Evolutionary conservation across 2,888 invertebrate genomes (phyloP), one percentile per base, ranked within the genome.

Genomic region (Epinotia ramella): DNA sequence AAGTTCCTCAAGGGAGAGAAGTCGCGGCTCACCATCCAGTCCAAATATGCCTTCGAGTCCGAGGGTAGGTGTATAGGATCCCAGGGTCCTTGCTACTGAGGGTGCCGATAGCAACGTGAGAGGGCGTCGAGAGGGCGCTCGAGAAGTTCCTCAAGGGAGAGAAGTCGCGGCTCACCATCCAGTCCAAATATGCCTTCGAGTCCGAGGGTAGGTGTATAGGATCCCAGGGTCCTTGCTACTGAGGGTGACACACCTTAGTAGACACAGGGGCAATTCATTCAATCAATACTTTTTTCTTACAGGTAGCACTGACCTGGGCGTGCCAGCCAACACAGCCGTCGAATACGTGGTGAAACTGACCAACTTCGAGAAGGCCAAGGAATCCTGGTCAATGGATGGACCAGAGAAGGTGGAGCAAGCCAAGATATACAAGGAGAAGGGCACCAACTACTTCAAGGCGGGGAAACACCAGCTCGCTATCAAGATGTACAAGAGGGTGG

Each of bases 401-500:
- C 89, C 94, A 0, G 98, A 99, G 88, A 97, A 97, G 86, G 81
- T 99, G 7, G 97, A 97, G 75, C 97, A 97, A 85, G 96, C 97
- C 0, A 96, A 96, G 87, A 92, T 97, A 16, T 97, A 96, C 79
- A 99, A 99, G 91, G 97, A 97, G 78, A 98, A 98, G 86, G 99
- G 99, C 64, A 99, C 98, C 0, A 95, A 96, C 66, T 99, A 98
- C 88, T 98, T 98, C 85, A 98, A 98, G 89, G 95, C 95, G 0
- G 96, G 95, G 76, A 98, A 98, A 87, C 97, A 95, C 82, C 90
- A 94, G 73, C 84, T 98, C 80, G 99, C 99, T 0, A 94, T 97
- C 66, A 98, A 97, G 88, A 97, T 98, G 95, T 99, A 99, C 88
- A 96, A 96, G 82, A 97, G 97, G 86, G 96, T 98, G 53, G 89